These are phyloP conservation scores for Pao palembangensis DNA, from an alignment of 2,113 vertebrate genomes.

Conservation along the genomic window DNA sequence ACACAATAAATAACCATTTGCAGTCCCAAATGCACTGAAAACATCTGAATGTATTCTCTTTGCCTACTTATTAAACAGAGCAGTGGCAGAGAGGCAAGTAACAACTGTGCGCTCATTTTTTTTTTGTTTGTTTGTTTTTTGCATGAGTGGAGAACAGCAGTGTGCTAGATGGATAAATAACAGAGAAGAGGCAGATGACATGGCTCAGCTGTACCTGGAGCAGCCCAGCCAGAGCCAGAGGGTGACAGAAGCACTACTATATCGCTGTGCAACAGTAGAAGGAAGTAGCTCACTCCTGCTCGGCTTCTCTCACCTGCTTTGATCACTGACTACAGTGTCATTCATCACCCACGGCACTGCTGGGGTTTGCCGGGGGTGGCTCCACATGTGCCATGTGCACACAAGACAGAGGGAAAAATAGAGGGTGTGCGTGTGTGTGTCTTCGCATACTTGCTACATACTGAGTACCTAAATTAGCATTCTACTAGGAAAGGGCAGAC, in stretches of 20 bases:
- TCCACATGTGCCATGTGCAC: constrained; percentile 3
- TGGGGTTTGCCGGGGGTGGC: constrained; percentile 38
- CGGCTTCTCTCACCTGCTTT: constrained; percentile 63
- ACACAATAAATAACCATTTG: constrained; percentile 48
- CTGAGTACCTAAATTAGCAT: no score
- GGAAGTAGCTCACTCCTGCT: constrained; percentile 40
- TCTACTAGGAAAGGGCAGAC: no score
- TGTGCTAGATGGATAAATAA: constrained; percentile 42
- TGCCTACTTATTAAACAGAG: constrained; percentile 40
- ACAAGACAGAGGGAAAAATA: neutral
- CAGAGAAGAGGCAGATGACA: constrained; percentile 37
- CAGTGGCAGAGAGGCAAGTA: constrained; percentile 21
- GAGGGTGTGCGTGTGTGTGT: constrained; percentile 5
- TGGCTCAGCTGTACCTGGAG: constrained; percentile 32
- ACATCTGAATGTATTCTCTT: constrained; percentile 47
- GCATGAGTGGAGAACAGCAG: constrained; percentile 22
- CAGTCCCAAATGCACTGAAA: constrained; percentile 45
- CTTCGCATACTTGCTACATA: no score
- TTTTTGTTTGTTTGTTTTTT: neutral
- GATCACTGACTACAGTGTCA: constrained; percentile 67
- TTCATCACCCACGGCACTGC: constrained; percentile 64
- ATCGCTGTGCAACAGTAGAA: constrained; percentile 40
- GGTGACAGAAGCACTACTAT: constrained; percentile 39
- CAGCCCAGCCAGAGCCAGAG: constrained; percentile 39
- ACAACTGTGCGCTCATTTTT: constrained; percentile 20